A percentile compares a stretch with the other conserved stretches of the same genome.
Evolutionary conservation across 2,888 invertebrate genomes (phyloP).

Genomic region (Ephialtes manifestator): DNA sequence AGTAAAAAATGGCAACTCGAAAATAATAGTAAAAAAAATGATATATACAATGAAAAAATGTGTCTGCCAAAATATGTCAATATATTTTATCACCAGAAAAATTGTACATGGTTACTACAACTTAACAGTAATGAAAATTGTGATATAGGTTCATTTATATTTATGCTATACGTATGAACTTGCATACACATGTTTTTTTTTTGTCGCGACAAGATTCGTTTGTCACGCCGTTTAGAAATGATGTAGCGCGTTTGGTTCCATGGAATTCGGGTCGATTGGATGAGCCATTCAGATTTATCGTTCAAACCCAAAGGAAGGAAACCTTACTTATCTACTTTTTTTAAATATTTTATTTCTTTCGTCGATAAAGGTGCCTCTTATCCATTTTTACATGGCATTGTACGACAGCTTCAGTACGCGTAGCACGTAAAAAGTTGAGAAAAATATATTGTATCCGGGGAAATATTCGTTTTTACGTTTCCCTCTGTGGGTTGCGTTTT

Average conservation of each 20-base stretch:
- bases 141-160: constrained; percentile 75
- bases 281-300: constrained; percentile 23
- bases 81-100: constrained; percentile 83
- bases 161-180: constrained; percentile 67
- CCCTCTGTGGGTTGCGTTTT: constrained; percentile 12
- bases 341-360: constrained; percentile 13
- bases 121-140: constrained; percentile 78
- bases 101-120: constrained; percentile 82
- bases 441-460: constrained; percentile 63
- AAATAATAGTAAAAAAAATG: background rate
- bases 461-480: constrained; percentile 37
- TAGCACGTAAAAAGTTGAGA: constrained; percentile 61
- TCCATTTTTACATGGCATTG: constrained; percentile 24
- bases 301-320: constrained; percentile 33
- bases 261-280: constrained; percentile 59
- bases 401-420: constrained; percentile 9
- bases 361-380: constrained; percentile 18
- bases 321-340: constrained; percentile 18
- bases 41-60: constrained; percentile 23
- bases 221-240: constrained; percentile 49
- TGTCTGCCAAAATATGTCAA: constrained; percentile 83
- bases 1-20: background rate
- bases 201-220: constrained; percentile 24
- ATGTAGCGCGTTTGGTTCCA: constrained; percentile 60
- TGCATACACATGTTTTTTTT: constrained; percentile 35